These are phyloP conservation scores for Aldabrachelys gigantea DNA, from an alignment of 2,113 vertebrate genomes.

Conservation along the genomic window DNA sequence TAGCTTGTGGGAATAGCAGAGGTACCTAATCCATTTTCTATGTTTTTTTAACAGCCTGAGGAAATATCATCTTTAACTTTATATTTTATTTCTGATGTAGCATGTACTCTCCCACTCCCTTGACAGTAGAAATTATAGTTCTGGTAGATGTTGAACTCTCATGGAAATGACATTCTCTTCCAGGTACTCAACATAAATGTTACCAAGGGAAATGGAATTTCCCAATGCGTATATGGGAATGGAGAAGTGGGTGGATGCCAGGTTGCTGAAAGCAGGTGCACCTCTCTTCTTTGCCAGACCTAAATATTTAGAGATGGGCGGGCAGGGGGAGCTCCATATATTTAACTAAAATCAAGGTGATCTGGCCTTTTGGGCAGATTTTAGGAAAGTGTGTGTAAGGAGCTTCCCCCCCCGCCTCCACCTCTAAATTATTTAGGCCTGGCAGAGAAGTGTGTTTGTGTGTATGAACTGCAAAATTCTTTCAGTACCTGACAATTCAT, in stretches of 20 bases:
- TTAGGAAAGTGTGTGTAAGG: not conserved
- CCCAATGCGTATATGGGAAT: not conserved
- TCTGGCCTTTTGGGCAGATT: not conserved
- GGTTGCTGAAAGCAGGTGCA: not conserved
- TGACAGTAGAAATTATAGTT: constrained; percentile 51
- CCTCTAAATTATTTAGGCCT: too few relatives aligned
- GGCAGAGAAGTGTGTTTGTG: too few relatives aligned
- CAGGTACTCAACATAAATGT: constrained; percentile 13
- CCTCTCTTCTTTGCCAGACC: not conserved
- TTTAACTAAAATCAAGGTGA: not conserved
- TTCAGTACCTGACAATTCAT: not conserved
- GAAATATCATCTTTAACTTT: constrained; percentile 35
- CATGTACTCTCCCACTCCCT: not conserved
- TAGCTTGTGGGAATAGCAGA: not conserved
- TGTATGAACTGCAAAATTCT: not conserved
- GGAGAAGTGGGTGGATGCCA: not conserved
- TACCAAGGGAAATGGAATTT: constrained; percentile 30
- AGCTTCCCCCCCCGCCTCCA: too few relatives aligned
- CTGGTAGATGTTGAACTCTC: constrained; percentile 37
- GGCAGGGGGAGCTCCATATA: not conserved
- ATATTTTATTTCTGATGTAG: constrained; percentile 33
- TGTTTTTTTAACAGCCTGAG: constrained; percentile 24
- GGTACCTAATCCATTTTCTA: constrained; percentile 4
- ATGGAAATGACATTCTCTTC: constrained; percentile 45
- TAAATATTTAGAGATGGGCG: not conserved